A percentile compares a stretch with the other conserved stretches of the same genome.
These are phyloP conservation scores for Atta texana DNA, from an alignment of 1,140 invertebrate species.

Conservation along the genomic window DNA sequence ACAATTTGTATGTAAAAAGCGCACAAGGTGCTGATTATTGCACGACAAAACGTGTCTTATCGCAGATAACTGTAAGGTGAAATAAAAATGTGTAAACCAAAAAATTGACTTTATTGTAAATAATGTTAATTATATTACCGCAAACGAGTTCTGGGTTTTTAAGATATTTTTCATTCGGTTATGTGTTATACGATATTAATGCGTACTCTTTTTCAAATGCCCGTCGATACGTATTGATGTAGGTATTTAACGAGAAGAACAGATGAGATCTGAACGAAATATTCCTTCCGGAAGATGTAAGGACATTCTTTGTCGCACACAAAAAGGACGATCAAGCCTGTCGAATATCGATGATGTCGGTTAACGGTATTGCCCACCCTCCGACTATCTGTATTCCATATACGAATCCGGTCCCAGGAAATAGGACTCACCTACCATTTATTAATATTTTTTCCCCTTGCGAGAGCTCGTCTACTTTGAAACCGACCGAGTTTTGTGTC, in stretches of 20 bases:
- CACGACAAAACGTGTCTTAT: constrained; percentile 1
- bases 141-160: neutral
- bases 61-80: neutral
- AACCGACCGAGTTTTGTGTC: constrained; percentile 67
- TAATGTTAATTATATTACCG: constrained; percentile 5
- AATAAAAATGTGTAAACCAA: neutral
- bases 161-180: neutral
- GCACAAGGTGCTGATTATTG: constrained; percentile 18
- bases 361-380: constrained; percentile 77
- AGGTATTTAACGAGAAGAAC: constrained; percentile 10
- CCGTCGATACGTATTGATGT: neutral
- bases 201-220: neutral
- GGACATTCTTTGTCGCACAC: constrained; percentile 66
- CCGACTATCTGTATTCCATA: constrained; percentile 72
- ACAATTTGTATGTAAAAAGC: constrained; percentile 36
- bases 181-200: neutral
- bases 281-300: constrained; percentile 49
- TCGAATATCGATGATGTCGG: constrained; percentile 76
- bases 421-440: constrained; percentile 76
- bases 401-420: constrained; percentile 73
- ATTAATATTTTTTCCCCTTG: constrained; percentile 79
- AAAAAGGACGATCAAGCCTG: constrained; percentile 70
- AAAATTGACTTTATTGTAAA: neutral
- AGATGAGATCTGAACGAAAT: constrained; percentile 38
- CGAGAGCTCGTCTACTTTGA: constrained; percentile 1